These are phyloP conservation scores for Microdon myrmicae DNA, from an alignment of 2,888 invertebrate species.

Conservation along the genomic window DNA sequence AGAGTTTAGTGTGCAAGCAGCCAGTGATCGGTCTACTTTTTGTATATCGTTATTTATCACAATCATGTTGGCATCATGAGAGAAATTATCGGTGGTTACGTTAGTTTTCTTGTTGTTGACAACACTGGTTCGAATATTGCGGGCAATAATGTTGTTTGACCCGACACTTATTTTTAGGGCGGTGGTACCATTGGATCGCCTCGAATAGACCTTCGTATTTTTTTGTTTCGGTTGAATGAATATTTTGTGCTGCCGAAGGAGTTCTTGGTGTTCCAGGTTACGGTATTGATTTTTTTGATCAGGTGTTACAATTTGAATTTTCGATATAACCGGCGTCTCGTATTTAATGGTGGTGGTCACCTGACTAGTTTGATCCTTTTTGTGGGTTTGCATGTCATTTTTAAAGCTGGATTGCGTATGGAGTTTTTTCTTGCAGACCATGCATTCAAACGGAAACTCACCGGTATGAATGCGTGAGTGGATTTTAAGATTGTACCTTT, in stretches of 20 bases:
- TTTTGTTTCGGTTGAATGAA: conserved; percentile 39
- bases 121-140: no score
- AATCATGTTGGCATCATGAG: no score
- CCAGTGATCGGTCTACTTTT: no score
- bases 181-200: no score
- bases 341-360: conserved; percentile 56
- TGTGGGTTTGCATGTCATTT: conserved; percentile 66
- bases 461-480: conserved; percentile 66
- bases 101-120: no score
- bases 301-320: conserved; percentile 29
- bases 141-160: no score
- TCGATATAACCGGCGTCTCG: conserved; percentile 50
- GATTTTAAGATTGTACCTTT: conserved; percentile 66
- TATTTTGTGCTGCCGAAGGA: conserved; percentile 57
- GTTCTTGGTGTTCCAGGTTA: conserved; percentile 47
- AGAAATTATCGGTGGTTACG: no score
- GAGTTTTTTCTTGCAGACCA: conserved; percentile 64
- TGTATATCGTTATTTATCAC: no score
- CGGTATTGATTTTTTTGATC: conserved; percentile 40
- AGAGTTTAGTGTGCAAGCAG: no score
- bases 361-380: conserved; percentile 61
- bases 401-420: conserved; percentile 65
- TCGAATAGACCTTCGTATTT: no score
- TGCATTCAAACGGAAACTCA: conserved; percentile 66
- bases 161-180: no score